phyloP scores from a whole-genome alignment of 2,888 invertebrate genomes.

The Drosophila percnosoma region DNA sequence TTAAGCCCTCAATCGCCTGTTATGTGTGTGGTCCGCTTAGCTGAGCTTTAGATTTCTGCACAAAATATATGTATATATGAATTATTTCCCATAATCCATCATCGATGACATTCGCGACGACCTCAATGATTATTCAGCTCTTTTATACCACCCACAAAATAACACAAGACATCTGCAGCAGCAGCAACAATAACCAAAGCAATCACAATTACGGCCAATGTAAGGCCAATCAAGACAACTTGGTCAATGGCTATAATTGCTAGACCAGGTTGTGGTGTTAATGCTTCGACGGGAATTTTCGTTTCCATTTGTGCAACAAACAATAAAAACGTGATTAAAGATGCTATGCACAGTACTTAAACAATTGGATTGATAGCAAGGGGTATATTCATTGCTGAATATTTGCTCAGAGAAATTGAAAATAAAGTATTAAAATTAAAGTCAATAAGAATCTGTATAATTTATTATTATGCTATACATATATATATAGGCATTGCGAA shows the following conservation, averaged over 20 bases:
- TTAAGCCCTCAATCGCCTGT: slow-evolving; percentile 9
- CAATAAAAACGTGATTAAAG: slow-evolving; percentile 81
- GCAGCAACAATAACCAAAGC: slow-evolving; percentile 2
- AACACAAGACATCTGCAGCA: slow-evolving; percentile 49
- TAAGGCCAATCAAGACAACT: slow-evolving; percentile 79
- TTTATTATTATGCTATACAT: background rate
- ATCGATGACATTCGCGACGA: slow-evolving; percentile 56
- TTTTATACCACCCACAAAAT: slow-evolving; percentile 65
- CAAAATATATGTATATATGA: slow-evolving; percentile 22
- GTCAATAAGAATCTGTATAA: background rate
- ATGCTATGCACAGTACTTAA: slow-evolving; percentile 68
- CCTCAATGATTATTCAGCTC: slow-evolving; percentile 70
- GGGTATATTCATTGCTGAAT: slow-evolving; percentile 10
- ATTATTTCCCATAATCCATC: slow-evolving; percentile 77
- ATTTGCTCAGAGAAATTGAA: background rate
- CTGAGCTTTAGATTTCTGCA: slow-evolving; percentile 49
- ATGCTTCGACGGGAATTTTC: slow-evolving; percentile 49
- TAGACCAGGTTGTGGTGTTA: slow-evolving; percentile 44
- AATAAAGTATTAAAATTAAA: background rate
- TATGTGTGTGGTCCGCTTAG: slow-evolving; percentile 62
- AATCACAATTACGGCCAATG: slow-evolving; percentile 50
- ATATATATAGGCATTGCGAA: background rate
- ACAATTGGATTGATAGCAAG: slow-evolving; percentile 35
- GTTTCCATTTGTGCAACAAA: slow-evolving; percentile 70
- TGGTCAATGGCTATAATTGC: slow-evolving; percentile 77